Conservation (phyloP, 35 echinoderm and acorn worm species). For the Lytechinus variegatus region DNA sequence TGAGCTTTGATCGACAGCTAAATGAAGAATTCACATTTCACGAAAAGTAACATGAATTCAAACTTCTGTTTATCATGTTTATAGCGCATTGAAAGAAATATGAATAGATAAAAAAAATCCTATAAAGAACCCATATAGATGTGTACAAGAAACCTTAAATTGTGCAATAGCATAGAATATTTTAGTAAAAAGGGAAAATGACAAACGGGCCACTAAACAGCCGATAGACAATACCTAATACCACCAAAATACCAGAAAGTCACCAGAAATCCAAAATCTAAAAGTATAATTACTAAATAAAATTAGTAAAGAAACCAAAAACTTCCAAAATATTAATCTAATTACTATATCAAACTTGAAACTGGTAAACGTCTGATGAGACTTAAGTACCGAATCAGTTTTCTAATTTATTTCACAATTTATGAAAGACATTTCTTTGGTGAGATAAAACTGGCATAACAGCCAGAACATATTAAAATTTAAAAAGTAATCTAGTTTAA, state of each 20-base stretch:
- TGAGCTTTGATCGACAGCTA: neutral
- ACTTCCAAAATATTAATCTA: neutral
- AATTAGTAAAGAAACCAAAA: neutral
- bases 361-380: neutral
- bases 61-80: neutral
- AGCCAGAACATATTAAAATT: neutral
- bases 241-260: neutral
- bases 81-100: neutral
- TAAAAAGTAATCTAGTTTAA: neutral
- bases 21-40: neutral
- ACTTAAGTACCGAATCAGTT: neutral
- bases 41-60: neutral
- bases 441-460: neutral
- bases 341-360: neutral
- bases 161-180: neutral
- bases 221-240: neutral
- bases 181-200: neutral
- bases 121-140: neutral
- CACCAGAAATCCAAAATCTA: neutral
- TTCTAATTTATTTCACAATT: neutral
- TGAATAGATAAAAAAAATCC: neutral
- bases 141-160: neutral
- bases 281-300: neutral
- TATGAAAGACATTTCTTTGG: conserved; percentile 1
- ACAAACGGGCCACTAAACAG: neutral